Conservation (phyloP, 2,888 invertebrate genomes). For the Dorcus hopei region DNA sequence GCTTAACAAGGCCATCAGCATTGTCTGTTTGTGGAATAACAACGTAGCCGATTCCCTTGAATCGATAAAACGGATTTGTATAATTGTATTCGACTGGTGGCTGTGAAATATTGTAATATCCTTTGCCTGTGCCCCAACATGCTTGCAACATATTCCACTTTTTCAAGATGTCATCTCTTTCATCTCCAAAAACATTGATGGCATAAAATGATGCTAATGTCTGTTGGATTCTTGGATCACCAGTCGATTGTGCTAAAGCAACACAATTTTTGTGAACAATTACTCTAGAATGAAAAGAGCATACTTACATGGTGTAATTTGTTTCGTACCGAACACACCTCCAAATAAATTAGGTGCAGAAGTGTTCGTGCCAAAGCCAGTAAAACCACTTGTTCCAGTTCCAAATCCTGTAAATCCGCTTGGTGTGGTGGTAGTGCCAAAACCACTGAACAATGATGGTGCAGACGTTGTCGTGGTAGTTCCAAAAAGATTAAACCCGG, state of each 20-base stretch:
- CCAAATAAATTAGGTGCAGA: slow-evolving; percentile 33
- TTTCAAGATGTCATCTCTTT: slow-evolving; percentile 87
- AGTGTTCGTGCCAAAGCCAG: slow-evolving; percentile 41
- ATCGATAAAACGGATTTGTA: slow-evolving; percentile 87
- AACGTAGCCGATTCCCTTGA: slow-evolving; percentile 93
- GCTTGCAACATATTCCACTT: slow-evolving; percentile 95
- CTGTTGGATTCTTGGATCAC: slow-evolving; percentile 39
- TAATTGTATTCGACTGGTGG: slow-evolving; percentile 80
- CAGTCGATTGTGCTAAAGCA: slow-evolving; percentile 8
- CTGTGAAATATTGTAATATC: slow-evolving; percentile 73
- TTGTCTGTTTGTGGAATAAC: slow-evolving; percentile 82
- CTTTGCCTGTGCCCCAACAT: slow-evolving; percentile 81
- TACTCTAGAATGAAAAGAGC: slow-evolving; percentile 1
- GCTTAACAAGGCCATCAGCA: slow-evolving; percentile 84
- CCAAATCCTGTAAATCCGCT: slow-evolving; percentile 47
- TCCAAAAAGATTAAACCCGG: slow-evolving; percentile 43
- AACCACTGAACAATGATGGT: slow-evolving; percentile 46
- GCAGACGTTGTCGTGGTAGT: slow-evolving; percentile 40
- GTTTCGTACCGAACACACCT: slow-evolving; percentile 42
- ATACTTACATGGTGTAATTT: slow-evolving; percentile 35
- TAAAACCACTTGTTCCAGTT: slow-evolving; percentile 42
- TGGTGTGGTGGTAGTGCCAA: slow-evolving; percentile 44
- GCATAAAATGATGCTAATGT: slow-evolving; percentile 51
- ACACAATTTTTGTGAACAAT: not conserved
- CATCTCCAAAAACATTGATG: slow-evolving; percentile 84